Conservation (phyloP, 2,888 invertebrate species). For the Polyploca ridens region DNA sequence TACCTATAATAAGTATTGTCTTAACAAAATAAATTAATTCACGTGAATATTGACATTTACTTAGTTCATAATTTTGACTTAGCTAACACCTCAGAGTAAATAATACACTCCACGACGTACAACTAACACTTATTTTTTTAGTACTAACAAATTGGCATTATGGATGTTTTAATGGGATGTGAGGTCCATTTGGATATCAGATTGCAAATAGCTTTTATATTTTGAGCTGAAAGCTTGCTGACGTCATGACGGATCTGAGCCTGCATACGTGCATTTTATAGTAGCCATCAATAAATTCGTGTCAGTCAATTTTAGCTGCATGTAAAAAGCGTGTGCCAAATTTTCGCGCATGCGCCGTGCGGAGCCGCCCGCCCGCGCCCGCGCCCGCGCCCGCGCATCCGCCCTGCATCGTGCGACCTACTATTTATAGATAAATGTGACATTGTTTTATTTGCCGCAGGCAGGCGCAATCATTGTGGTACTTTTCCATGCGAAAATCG, state of each 20-base stretch:
- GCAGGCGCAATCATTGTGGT: constrained; percentile 59
- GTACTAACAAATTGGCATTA: no score
- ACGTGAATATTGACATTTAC: no score
- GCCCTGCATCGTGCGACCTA: constrained; percentile 56
- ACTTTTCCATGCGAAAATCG: constrained; percentile 79
- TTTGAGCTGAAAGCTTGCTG: constrained; percentile 21
- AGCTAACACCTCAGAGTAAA: no score
- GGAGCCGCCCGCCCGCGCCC: constrained; percentile 42
- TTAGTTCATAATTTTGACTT: no score
- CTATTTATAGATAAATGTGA: constrained; percentile 75
- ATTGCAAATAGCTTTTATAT: constrained; percentile 1
- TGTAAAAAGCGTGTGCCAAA: constrained; percentile 68
- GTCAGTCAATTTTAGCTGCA: constrained; percentile 64
- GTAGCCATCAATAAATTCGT: constrained; percentile 49
- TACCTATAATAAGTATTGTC: no score
- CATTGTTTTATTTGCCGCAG: constrained; percentile 70
- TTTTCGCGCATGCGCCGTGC: constrained; percentile 48
- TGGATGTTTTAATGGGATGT: no score
- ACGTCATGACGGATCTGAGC: constrained; percentile 21
- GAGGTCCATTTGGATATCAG: not conserved
- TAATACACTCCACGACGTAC: no score
- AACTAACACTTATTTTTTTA: no score
- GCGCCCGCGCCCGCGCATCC: constrained; percentile 41
- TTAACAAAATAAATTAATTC: no score
- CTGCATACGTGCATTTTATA: constrained; percentile 30